Base-by-base conservation (phyloP, 2,113 vertebrate species). In the Vidua chalybeata region DNA sequence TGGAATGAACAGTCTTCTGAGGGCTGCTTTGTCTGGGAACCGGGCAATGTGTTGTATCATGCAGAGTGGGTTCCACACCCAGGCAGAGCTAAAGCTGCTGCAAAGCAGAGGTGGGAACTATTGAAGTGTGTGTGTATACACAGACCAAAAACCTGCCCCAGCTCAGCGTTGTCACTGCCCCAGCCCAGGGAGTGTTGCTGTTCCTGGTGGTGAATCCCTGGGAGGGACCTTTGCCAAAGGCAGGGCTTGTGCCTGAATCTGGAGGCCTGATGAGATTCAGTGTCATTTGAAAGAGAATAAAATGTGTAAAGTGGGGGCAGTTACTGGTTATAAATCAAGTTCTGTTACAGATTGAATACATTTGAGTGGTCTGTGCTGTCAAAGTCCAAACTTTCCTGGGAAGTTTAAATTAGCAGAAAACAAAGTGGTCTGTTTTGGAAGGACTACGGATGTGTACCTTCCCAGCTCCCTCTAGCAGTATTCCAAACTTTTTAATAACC, bases 391-490 rank as follows among this genome's bases (percentile, higher is more conserved):
- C 55, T 77, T 74, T 31, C 21, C 27, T 8, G 28, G 37, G 61
- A 52, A 61, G 37, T 37, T 87, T 58, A 64, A 91, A 58, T 52
- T 17, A 30, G 41, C 81, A 59, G 77, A 63, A 78, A 72, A 55
- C 26, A 16, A 72, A 68, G n/a, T 23, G 79, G 69, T 72, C 37
- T 17, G 0, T 69, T 87, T 69, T 56, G 64, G 13, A 51, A 80
- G 35, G 46, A 17, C n/a, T 9, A 2, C 48, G 33, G 51, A 18
- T 85, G 7, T 41, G 39, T 93, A 58, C 74, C 82, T 93, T 93
- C 90, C 88, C 82, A 59, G 82, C 84, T 93, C 92, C 82, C 72
- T 93, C 59, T 83, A 90, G 85, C 79, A 93, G 76, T 12, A 30
- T 77, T 88, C 33, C 4, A 13, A 22, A 71, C 30, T 45, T 35